phyloP scores from a whole-genome alignment of 2,888 invertebrate species.

The Dysmachus trigonus region DNA sequence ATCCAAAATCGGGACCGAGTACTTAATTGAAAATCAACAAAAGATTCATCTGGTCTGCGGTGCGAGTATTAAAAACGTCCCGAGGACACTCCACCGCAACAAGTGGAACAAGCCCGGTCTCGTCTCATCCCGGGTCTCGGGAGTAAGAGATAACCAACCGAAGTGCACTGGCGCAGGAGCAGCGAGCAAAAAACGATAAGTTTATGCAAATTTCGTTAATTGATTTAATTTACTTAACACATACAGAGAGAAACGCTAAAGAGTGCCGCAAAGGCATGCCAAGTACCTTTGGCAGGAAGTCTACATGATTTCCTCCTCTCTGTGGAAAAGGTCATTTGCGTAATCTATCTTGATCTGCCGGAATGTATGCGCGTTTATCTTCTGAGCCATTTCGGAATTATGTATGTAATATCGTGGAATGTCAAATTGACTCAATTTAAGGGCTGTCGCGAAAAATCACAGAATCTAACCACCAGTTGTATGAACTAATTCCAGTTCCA shows the following conservation, averaged over 20 bases:
- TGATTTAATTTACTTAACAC: conserved; percentile 46
- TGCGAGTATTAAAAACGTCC: background rate
- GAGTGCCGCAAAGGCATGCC: background rate
- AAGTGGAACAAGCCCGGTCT: background rate
- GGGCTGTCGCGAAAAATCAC: background rate
- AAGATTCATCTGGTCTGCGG: background rate
- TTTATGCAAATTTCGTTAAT: conserved; percentile 48
- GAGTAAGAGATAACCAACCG: conserved; percentile 10
- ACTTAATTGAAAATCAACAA: conserved; percentile 33
- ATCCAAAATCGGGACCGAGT: background rate
- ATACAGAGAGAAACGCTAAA: background rate
- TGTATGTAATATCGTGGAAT: background rate
- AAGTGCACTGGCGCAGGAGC: background rate
- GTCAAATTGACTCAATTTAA: background rate
- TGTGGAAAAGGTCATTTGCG: conserved; percentile 9
- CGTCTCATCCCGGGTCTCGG: background rate
- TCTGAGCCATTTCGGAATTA: background rate
- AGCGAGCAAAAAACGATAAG: background rate
- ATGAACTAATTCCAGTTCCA: too few species aligned
- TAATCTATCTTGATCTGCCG: conserved; percentile 41
- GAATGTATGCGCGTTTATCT: conserved; percentile 17
- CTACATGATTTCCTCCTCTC: background rate
- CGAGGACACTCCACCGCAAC: background rate
- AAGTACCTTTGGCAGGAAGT: background rate
- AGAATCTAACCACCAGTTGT: too few species aligned